Conservation (phyloP, 1,140 invertebrate genomes). For the Papilio dardanus region DNA sequence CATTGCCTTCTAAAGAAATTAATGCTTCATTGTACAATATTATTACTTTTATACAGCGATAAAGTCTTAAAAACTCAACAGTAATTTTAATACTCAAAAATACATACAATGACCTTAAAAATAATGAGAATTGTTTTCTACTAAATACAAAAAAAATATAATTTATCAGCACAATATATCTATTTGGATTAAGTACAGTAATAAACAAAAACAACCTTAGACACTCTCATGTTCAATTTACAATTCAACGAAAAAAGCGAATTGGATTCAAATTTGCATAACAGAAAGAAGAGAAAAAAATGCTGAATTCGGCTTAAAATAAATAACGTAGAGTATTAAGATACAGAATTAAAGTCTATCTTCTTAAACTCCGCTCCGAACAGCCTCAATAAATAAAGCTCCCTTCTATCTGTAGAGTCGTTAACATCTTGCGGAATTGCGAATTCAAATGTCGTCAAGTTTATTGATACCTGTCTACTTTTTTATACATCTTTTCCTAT, state of each 20-base stretch:
- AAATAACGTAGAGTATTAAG: slow-evolving; percentile 71
- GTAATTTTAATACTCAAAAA: too few species aligned
- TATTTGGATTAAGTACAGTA: background rate
- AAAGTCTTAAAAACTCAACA: background rate
- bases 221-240: slow-evolving; percentile 37
- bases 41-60: background rate
- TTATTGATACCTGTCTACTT: background rate
- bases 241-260: slow-evolving; percentile 50
- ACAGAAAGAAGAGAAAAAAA: slow-evolving; percentile 46
- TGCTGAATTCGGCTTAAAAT: slow-evolving; percentile 67
- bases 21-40: background rate
- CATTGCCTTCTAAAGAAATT: background rate
- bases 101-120: too few species aligned
- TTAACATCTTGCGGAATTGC: background rate
- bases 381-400: slow-evolving; percentile 65
- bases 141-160: background rate
- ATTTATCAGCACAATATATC: background rate
- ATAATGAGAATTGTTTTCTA: background rate
- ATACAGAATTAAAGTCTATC: slow-evolving; percentile 70
- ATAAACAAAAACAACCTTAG: slow-evolving; percentile 5
- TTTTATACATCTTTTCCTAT: background rate
- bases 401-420: slow-evolving; percentile 41
- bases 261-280: slow-evolving; percentile 50
- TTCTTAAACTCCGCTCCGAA: slow-evolving; percentile 56
- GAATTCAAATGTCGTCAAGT: background rate